Percentiles rank a stretch among this genome's conserved stretches.
These are phyloP conservation scores for Tetranychus cinnabarinus DNA, from an alignment of 1,140 invertebrate genomes.

Conservation along the genomic window DNA sequence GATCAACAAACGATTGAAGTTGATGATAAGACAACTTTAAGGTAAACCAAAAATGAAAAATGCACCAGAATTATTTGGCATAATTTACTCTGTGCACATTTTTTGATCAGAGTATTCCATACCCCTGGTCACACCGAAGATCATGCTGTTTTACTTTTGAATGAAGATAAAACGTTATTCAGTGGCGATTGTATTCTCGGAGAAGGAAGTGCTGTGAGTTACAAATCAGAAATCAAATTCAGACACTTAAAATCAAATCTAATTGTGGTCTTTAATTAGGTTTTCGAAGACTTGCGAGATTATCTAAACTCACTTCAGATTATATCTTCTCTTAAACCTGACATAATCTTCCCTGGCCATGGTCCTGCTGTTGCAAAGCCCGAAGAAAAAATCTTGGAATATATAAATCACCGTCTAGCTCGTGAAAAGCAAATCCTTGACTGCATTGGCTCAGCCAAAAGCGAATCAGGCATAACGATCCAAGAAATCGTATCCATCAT, in stretches of 20 bases:
- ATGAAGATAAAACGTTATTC: conserved; percentile 70
- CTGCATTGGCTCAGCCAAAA: conserved; percentile 24
- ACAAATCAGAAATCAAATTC: conserved; percentile 16
- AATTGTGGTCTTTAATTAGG: conserved; percentile 12
- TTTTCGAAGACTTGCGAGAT: conserved; percentile 46
- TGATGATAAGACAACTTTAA: conserved; percentile 35
- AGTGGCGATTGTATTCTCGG: conserved; percentile 85
- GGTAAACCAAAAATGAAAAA: no score
- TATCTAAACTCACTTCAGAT: conserved; percentile 68
- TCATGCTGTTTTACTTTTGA: conserved; percentile 52
- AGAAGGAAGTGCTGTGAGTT: conserved; percentile 59
- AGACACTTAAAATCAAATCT: no score
- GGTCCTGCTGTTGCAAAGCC: conserved; percentile 54
- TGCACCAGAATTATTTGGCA: no score
- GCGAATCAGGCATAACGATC: conserved; percentile 27
- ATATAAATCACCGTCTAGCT: conserved; percentile 55
- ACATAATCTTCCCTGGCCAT: conserved; percentile 74
- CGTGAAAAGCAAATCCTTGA: conserved; percentile 65
- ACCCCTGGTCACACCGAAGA: conserved; percentile 91
- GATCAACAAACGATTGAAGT: conserved; percentile 54
- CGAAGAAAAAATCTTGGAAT: conserved; percentile 43
- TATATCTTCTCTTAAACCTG: conserved; percentile 47
- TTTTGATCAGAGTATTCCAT: conserved; percentile 35
- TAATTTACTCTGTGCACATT: no score
- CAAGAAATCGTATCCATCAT: conserved; percentile 56